phyloP scores from a whole-genome alignment of 92 coral and sea anemone species.

The Epizoanthus stellaris region DNA sequence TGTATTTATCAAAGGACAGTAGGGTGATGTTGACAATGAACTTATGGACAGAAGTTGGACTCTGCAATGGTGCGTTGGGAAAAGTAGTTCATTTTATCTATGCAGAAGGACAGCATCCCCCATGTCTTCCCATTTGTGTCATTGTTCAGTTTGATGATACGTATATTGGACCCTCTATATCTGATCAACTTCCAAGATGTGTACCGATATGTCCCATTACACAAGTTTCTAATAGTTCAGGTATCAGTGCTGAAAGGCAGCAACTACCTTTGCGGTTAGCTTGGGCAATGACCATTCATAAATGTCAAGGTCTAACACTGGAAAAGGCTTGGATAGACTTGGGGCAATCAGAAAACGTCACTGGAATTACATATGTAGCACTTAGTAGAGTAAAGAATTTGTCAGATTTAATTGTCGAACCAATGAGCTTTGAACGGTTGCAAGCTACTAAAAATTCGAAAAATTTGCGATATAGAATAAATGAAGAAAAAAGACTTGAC shows the following conservation, averaged over 20 bases:
- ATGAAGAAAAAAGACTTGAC: slow-evolving; percentile 50
- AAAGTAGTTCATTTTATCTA: slow-evolving; percentile 48
- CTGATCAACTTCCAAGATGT: slow-evolving; percentile 41
- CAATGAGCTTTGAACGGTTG: slow-evolving; percentile 39
- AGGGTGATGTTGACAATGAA: slow-evolving; percentile 56
- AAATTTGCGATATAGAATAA: slow-evolving; percentile 41
- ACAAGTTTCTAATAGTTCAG: slow-evolving; percentile 44
- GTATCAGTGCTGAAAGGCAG: slow-evolving; percentile 54
- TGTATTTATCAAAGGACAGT: slow-evolving; percentile 33
- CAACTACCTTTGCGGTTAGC: slow-evolving; percentile 59
- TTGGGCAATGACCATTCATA: slow-evolving; percentile 67
- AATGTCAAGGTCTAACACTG: slow-evolving; percentile 62
- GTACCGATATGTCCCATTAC: slow-evolving; percentile 59
- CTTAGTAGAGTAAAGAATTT: slow-evolving; percentile 49
- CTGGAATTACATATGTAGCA: slow-evolving; percentile 65
- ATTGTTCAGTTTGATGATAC: slow-evolving; percentile 55
- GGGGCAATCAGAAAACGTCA: slow-evolving; percentile 53
- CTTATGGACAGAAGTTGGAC: slow-evolving; percentile 48
- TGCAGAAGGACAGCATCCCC: slow-evolving; percentile 58
- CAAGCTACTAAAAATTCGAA: slow-evolving; percentile 19
- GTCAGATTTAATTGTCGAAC: slow-evolving; percentile 18
- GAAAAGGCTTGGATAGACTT: slow-evolving; percentile 59
- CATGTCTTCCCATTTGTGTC: slow-evolving; percentile 62
- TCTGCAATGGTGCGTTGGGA: slow-evolving; percentile 63
- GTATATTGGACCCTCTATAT: slow-evolving; percentile 58